Percentiles rank a stretch among this genome's conserved stretches.
Evolutionary conservation across 2,113 vertebrate genomes (phyloP).

Genomic region (Melanotaenia duboulayi): DNA sequence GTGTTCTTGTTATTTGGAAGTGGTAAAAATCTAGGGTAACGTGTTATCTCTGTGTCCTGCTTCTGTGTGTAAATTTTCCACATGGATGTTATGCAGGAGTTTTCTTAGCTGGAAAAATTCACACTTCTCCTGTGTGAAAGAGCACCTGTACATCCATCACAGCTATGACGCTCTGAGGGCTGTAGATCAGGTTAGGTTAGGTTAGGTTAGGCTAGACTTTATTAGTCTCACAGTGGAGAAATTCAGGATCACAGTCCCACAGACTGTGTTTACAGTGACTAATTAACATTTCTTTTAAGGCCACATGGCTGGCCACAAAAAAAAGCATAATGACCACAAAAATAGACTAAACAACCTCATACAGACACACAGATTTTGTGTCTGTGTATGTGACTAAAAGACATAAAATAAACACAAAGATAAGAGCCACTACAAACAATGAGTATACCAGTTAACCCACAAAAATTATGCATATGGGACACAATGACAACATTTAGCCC

Average conservation of each 20-base stretch:
- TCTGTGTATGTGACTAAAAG: too few relatives aligned
- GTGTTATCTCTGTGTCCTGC: background rate
- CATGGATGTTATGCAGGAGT: background rate
- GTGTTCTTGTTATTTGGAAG: conserved; percentile 56
- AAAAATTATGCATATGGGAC: too few relatives aligned
- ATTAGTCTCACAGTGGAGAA: too few relatives aligned
- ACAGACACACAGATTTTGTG: background rate
- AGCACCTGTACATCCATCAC: background rate
- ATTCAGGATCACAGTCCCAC: background rate
- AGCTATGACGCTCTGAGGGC: background rate
- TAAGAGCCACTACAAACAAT: too few relatives aligned
- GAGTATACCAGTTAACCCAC: too few relatives aligned
- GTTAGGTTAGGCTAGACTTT: too few relatives aligned
- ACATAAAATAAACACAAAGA: too few relatives aligned
- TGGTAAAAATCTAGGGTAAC: conserved; percentile 48
- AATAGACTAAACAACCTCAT: background rate
- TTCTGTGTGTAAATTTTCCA: conserved; percentile 27
- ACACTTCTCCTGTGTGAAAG: background rate
- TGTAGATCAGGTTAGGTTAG: too few relatives aligned
- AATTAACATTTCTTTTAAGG: background rate
- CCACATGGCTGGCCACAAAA: background rate
- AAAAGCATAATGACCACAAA: background rate
- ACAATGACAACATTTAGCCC: background rate
- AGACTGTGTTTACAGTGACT: background rate
- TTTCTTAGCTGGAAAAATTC: conserved; percentile 24